Base-by-base conservation (phyloP, 2,113 vertebrate species). In the Illadopsis cleaveri region DNA sequence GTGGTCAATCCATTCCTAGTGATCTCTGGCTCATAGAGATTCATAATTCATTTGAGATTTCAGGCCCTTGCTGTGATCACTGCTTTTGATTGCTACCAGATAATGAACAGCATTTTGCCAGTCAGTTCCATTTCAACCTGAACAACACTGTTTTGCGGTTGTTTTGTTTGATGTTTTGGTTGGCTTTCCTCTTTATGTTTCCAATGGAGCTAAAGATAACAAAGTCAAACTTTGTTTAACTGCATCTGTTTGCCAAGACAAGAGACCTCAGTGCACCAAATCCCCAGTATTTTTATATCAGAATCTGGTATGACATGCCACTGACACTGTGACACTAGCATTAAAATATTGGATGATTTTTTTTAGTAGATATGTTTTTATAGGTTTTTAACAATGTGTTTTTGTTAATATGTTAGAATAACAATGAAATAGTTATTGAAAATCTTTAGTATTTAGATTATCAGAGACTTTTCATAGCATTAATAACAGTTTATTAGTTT, bases 161-260 rank as follows among this genome's bases (percentile, higher is more conserved):
- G 11, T 18, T 61, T 44, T 47, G 8, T 50, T 75, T 31, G 15
- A 7, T 28, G 2, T 12, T 23, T 35, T 79, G 60, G 40, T 56
- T 60, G 6, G 4, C 33, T 20, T 38, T 48, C 24, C 20, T 69
- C 13, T 22, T 38, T 65, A 2, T 24, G 30, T 85, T 96, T 97
- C 80, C 35, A 86, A 77, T n/a, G 22, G 19, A 93, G 33, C 8
- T 95, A 81, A 97, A 91, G 68, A 89, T 95, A 93, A 35, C 33
- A 56, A 61, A 66, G 10, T 6, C 53, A 65, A 58, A 61, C 51
- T 84, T 35, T 82, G 27, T 92, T 90, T 86, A 96, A 65, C 57
- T 82, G 28, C 80, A 96, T 88, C 90, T 93, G 45, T 92, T 97
- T 95, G 68, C 44, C 90, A 94, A 66, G 65, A 86, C 54, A 91